Base-by-base conservation (phyloP, 2,797 vertebrate species). In the Lates japonicus region DNA sequence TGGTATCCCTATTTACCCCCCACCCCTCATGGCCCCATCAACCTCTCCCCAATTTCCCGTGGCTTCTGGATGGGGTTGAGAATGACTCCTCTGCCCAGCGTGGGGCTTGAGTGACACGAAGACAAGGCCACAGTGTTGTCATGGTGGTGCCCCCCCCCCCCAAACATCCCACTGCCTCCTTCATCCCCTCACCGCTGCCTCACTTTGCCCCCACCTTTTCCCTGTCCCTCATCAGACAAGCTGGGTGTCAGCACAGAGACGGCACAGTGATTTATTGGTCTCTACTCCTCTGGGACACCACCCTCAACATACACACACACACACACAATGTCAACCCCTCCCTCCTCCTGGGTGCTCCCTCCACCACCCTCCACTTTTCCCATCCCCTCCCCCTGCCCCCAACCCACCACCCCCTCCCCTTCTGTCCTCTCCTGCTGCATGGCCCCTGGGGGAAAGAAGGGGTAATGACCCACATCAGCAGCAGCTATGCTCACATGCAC, bases 381-480 rank as follows among this genome's bases (percentile, higher is more conserved):
- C 81, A 61, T n/a, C 76, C 73, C 5, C 42, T 60, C 35, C 17
- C 7, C 55, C 51, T 63, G 57, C 63, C 64, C 68, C 63, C n/a
- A 33, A 58, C 67, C 35, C 59, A 73, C 80, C 76, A 71, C 77
- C 89, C 41, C 69, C 79, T 78, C 83, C 82, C 90, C 86, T 88
- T 78, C 86, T 82, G 80, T 84, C 82, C 90, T 63, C 83, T 92
- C 83, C 86, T 88, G 85, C 91, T 86, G 89, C 82, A 88, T 70
- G 82, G 84, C 84, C 94, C 91, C 94, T 76, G 61, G 87, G 90
- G 94, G 85, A 89, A 88, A 87, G 88, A 87, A 91, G 86, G 90
- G 93, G 93, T 96, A 96, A 96, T 96, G 94, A 95, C 95, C 94
- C 94, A 94, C 94, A 96, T 95, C 94, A 95, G 92, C 91, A 93